Conservation (phyloP, 2,113 vertebrate genomes). For the Actenoides lindsayi region DNA sequence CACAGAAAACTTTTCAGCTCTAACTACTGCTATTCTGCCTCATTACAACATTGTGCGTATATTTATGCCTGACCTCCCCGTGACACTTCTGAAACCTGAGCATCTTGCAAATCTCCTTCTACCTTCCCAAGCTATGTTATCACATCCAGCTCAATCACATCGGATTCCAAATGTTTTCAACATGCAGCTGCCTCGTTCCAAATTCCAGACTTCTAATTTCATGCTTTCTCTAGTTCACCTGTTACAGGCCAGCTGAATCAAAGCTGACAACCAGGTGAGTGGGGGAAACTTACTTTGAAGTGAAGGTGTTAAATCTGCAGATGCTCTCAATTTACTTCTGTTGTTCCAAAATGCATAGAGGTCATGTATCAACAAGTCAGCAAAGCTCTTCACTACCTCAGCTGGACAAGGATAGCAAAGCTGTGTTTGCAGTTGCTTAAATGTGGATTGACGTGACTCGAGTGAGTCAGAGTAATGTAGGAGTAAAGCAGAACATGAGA, state of each 20-base stretch:
- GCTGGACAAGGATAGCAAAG: neutral
- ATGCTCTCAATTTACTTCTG: neutral
- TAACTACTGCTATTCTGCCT: neutral
- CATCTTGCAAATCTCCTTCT: neutral
- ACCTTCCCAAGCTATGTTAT: neutral
- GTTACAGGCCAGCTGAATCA: neutral
- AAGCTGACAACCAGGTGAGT: neutral
- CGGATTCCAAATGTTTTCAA: neutral
- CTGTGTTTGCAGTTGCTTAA: neutral
- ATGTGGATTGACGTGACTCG: neutral
- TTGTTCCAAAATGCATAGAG: neutral
- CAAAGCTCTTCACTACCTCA: neutral
- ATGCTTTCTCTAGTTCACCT: neutral
- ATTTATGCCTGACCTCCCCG: neutral
- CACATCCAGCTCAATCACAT: neutral
- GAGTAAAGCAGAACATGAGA: neutral
- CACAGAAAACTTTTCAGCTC: neutral
- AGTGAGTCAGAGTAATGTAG: neutral
- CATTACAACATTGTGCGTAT: neutral
- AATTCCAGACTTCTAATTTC: neutral
- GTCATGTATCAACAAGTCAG: neutral
- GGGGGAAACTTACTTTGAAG: neutral
- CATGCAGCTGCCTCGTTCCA: neutral
- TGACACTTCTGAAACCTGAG: constrained; percentile 5
- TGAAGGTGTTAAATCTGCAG: neutral